These are phyloP conservation scores for Dicranocentrus wangi DNA, from an alignment of 2,888 invertebrate genomes.

Conservation along the genomic window DNA sequence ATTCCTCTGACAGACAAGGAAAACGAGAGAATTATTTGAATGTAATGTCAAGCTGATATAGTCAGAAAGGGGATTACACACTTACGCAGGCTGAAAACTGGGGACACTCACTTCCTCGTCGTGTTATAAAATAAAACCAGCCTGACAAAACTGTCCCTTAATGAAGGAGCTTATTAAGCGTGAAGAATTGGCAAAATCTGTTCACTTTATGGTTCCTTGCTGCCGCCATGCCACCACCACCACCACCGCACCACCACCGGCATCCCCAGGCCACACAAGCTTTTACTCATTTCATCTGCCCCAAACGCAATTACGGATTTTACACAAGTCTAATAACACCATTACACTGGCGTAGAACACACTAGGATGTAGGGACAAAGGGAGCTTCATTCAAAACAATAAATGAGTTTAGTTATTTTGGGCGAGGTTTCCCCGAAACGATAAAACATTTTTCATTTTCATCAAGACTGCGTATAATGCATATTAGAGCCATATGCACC, in stretches of 20 bases:
- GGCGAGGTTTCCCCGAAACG: neutral
- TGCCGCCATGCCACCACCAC: constrained; percentile 9
- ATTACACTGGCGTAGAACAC: constrained; percentile 3
- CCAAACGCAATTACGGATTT: constrained; percentile 47
- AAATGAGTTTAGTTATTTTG: neutral
- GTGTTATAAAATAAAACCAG: neutral
- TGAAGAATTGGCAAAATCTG: constrained; percentile 68
- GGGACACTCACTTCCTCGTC: neutral
- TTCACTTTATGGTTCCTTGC: constrained; percentile 43
- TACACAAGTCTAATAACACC: constrained; percentile 30
- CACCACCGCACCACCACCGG: neutral
- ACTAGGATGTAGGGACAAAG: neutral
- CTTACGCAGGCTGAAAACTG: too few relatives aligned
- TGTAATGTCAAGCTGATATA: constrained; percentile 43
- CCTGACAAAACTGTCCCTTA: constrained; percentile 47
- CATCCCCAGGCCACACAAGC: neutral
- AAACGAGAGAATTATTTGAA: constrained; percentile 61
- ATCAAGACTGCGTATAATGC: neutral
- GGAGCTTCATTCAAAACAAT: neutral
- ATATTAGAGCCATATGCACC: neutral
- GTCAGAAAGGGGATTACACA: neutral
- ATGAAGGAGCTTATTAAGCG: constrained; percentile 71
- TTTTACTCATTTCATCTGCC: constrained; percentile 1
- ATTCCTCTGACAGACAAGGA: constrained; percentile 55
- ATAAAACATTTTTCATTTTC: constrained; percentile 1